A percentile compares a stretch with the other conserved stretches of the same genome.
Evolutionary conservation across 2,113 vertebrate genomes (phyloP).

Genomic region (Paradoxurus hermaphroditus): DNA sequence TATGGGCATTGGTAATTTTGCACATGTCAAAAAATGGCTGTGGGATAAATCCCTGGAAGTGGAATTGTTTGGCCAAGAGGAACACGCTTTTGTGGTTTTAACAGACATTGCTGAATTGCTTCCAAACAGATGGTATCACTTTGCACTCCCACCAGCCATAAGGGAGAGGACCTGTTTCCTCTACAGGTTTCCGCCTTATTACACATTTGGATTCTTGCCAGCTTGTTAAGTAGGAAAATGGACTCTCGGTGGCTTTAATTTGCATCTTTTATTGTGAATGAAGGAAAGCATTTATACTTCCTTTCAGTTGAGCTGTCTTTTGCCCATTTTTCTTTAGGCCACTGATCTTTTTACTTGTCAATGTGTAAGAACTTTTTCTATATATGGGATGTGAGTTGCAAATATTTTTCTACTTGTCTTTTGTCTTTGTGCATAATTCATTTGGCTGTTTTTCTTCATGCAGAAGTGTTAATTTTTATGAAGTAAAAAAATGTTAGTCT

Average conservation of each 20-base stretch:
- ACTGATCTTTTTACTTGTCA: background rate
- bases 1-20: background rate
- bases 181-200: background rate
- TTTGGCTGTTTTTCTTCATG: background rate
- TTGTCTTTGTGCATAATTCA: background rate
- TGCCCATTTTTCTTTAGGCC: background rate
- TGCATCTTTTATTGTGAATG: background rate
- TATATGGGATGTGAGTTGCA: background rate
- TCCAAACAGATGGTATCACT: background rate
- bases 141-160: background rate
- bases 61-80: background rate
- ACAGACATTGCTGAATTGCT: background rate
- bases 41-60: background rate
- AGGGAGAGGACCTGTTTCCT: background rate
- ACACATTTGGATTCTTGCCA: background rate
- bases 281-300: background rate
- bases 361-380: background rate
- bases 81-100: background rate
- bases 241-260: background rate
- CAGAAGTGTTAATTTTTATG: background rate
- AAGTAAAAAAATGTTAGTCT: background rate
- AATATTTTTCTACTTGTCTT: constrained; percentile 1
- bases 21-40: background rate
- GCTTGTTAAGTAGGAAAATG: constrained; percentile 5
- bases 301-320: background rate